Percentiles rank a stretch among this genome's conserved stretches.
phyloP scores from a whole-genome alignment of 2,797 vertebrate genomes.

The Discoglossus pictus region DNA sequence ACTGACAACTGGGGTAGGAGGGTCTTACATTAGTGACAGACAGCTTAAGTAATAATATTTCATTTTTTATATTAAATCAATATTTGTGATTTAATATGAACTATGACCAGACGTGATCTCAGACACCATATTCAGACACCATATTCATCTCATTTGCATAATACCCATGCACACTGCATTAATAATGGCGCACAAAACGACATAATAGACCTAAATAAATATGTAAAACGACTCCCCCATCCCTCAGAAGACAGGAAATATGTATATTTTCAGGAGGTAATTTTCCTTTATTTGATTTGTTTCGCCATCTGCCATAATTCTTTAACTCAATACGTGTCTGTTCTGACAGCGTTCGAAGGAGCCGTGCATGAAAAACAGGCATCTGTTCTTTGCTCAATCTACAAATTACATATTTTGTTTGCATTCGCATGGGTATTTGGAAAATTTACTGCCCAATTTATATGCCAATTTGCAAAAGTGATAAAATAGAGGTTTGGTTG shows the following conservation, averaged over 20 bases:
- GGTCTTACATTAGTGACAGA: too few relatives aligned
- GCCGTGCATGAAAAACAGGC: constrained; percentile 52
- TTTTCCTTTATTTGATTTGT: constrained; percentile 67
- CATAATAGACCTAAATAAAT: constrained; percentile 1
- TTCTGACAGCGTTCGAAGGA: constrained; percentile 57
- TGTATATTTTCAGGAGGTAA: constrained; percentile 56
- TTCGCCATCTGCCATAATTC: constrained; percentile 65
- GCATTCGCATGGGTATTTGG: constrained; percentile 55
- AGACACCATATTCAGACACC: too few relatives aligned
- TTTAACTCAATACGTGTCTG: constrained; percentile 52
- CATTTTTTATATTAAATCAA: too few relatives aligned
- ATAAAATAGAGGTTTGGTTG: constrained; percentile 49
- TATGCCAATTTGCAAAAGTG: constrained; percentile 53
- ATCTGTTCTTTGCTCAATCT: constrained; percentile 56
- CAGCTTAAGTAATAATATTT: too few relatives aligned
- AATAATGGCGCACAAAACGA: background rate
- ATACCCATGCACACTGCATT: background rate
- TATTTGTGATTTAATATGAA: too few relatives aligned
- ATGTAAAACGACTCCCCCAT: constrained; percentile 37
- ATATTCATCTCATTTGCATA: constrained; percentile 3
- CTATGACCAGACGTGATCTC: too few relatives aligned
- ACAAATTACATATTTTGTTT: constrained; percentile 61
- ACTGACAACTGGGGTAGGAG: too few relatives aligned
- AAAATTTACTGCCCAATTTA: constrained; percentile 56
- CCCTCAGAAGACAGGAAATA: constrained; percentile 60